Base-by-base conservation (phyloP, 2,888 invertebrate genomes). In the Sinhomidia bicolor region DNA sequence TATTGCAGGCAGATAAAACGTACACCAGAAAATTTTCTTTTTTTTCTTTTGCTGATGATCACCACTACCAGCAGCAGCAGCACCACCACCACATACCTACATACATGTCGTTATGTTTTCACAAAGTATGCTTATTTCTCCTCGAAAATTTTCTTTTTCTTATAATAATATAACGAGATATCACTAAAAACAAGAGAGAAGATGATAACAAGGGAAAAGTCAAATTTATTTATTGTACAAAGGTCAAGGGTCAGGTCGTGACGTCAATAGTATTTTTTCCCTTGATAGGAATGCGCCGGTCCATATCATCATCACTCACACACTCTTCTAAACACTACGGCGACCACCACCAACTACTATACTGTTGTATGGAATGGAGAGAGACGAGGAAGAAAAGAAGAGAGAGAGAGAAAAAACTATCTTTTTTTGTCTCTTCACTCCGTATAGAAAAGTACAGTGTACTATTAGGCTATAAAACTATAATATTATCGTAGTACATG, bases 211-310 rank as follows among this genome's bases (percentile, higher is more conserved):
- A 57, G 71, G 62, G 76, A 79, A 62, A 17, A 26, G 51, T 74
- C 51, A 14, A 51, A 84, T 41, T 85, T 79, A 71, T 76, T 76
- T 80, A 78, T 84, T 89, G 80, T 85, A 81, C 89, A 80, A 92
- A 92, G 92, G 92, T 92, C 92, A 92, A 91, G 91, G 92, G 92
- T 92, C 90, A 91, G 85, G 74, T 88, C 81, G 89, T 92, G 92
- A 92, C 92, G 92, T 92, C 92, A 92, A 91, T 91, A 71, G 90
- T 90, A 90, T 85, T 89, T 90, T 88, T 90, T 85, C 76, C 62
- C 68, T 47, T 65, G 85, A 47, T 80, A 78, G 78, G 54, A 89
- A 90, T 85, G 90, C 91, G 90, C 86, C 90, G 90, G 90, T 81
- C 88, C 79, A 79, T 79, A 60, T 60, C 79, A 78, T 78, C 78